phyloP scores from a whole-genome alignment of 2,113 vertebrate species.

The Hypomesus transpacificus region DNA sequence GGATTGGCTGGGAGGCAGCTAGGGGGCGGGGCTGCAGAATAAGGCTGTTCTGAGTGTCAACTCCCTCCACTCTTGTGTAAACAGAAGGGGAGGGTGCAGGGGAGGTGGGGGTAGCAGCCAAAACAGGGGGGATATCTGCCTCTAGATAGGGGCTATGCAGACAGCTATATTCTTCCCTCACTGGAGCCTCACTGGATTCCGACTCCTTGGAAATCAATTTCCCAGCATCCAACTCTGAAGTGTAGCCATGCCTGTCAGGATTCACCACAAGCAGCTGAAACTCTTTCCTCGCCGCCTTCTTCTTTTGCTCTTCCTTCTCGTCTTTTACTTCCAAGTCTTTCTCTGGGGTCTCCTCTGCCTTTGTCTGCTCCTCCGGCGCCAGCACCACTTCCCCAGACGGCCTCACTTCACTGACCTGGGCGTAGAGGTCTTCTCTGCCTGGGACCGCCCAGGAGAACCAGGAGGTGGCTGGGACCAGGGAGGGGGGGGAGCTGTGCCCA shows the following conservation, averaged over 20 bases:
- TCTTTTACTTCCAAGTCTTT: constrained; percentile 39
- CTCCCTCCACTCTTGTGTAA: constrained; percentile 86
- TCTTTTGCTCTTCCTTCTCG: constrained; percentile 42
- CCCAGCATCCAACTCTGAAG: constrained; percentile 78
- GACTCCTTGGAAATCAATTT: constrained; percentile 60
- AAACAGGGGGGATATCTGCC: constrained; percentile 19
- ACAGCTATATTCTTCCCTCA: constrained; percentile 51
- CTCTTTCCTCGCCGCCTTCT: constrained; percentile 23
- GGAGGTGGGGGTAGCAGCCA: constrained; percentile 35
- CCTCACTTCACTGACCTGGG: constrained; percentile 88
- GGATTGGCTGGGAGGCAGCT: constrained; percentile 41
- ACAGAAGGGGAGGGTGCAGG: constrained; percentile 69
- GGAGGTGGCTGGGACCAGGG: constrained; percentile 41
- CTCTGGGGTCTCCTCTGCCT: constrained; percentile 52
- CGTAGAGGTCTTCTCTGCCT: constrained; percentile 75
- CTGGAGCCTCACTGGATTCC: constrained; percentile 18
- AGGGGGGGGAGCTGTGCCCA: background rate
- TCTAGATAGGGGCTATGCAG: constrained; percentile 47
- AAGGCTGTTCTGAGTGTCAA: constrained; percentile 84
- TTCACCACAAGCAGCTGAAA: constrained; percentile 54
- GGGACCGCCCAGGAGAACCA: constrained; percentile 42
- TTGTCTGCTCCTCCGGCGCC: constrained; percentile 78
- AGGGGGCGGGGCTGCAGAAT: constrained; percentile 76
- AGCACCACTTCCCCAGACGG: constrained; percentile 84
- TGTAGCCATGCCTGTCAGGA: constrained; percentile 72